phyloP scores from a whole-genome alignment of 2,888 invertebrate species.

The Heliothis peltigera region DNA sequence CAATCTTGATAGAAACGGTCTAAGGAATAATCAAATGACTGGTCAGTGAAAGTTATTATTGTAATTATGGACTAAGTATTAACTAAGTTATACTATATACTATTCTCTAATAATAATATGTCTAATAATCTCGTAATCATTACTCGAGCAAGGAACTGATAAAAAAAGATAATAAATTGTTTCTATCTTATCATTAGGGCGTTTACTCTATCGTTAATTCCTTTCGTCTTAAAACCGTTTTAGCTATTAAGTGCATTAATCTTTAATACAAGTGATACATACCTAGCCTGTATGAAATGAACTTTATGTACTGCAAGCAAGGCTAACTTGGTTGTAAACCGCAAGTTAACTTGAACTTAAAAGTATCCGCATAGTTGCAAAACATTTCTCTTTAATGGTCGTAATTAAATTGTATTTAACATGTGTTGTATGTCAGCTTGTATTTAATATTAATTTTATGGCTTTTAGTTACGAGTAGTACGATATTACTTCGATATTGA shows the following conservation, averaged over 20 bases:
- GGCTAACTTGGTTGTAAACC: slow-evolving; percentile 22
- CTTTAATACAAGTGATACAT: not conserved
- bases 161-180: no score
- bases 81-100: no score
- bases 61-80: no score
- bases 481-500: not conserved
- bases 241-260: not conserved
- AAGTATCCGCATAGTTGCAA: not conserved
- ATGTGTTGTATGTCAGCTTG: not conserved
- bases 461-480: not conserved
- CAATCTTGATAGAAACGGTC: not conserved
- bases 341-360: slow-evolving; percentile 28
- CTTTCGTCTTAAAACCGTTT: no score
- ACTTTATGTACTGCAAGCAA: slow-evolving; percentile 19
- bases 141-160: no score
- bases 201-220: no score
- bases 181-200: no score
- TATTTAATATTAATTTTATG: not conserved
- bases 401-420: slow-evolving; percentile 3
- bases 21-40: not conserved
- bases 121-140: no score
- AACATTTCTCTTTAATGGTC: slow-evolving; percentile 26
- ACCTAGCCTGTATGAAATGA: not conserved
- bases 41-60: no score
- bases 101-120: no score